Evolutionary conservation across 2,888 invertebrate species (phyloP).

Genomic region (Mesoligia furuncula): DNA sequence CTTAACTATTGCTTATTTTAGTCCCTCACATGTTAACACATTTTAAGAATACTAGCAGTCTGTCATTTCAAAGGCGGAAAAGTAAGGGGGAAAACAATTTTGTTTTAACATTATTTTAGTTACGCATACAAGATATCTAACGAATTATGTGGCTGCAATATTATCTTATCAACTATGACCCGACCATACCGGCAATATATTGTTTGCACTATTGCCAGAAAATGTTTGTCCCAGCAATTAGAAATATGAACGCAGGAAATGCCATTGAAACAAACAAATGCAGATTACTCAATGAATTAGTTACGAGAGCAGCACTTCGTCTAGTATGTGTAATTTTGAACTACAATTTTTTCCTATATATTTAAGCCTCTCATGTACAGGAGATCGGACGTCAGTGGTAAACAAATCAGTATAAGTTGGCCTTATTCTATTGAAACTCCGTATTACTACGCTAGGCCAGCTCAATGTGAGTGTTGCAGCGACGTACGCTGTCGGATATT

Average conservation of each 20-base stretch:
- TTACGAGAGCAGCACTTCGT: too few relatives aligned
- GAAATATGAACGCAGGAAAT: constrained; percentile 2
- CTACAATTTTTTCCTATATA: too few relatives aligned
- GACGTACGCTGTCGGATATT: neutral
- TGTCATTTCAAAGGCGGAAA: neutral
- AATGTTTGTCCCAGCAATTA: neutral
- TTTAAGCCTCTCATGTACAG: too few relatives aligned
- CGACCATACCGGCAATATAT: neutral
- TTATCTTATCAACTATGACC: constrained; percentile 3
- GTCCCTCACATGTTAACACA: neutral
- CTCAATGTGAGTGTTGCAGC: neutral
- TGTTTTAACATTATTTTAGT: neutral
- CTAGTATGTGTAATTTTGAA: too few relatives aligned
- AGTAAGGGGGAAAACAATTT: neutral
- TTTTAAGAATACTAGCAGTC: constrained; percentile 20
- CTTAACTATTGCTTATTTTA: constrained; percentile 1
- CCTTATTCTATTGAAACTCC: neutral
- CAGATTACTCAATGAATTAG: too few relatives aligned
- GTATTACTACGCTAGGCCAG: neutral
- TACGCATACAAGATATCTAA: neutral
- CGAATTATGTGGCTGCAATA: neutral
- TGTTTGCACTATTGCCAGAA: neutral
- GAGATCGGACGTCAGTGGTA: too few relatives aligned
- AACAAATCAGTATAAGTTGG: neutral
- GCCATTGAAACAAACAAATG: neutral